Evolutionary conservation across 2,888 invertebrate genomes (phyloP), one percentile per base, ranked within the genome.

Genomic region (Amiota communis): DNA sequence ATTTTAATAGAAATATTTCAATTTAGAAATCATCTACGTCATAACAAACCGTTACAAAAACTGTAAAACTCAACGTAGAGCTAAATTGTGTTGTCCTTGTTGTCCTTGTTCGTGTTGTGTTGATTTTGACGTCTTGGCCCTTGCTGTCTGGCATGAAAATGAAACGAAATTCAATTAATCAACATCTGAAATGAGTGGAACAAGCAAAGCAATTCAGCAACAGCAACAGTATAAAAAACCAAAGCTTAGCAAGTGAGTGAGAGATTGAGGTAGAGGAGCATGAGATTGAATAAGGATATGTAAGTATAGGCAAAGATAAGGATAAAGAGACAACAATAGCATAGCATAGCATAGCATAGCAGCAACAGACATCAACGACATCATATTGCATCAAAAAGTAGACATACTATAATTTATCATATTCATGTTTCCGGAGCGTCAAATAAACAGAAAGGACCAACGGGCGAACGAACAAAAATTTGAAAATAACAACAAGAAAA

Each of bases 161-260:
- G 36, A 74, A 74, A 73, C 72, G 75, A 85, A 84, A 81, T 84
- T 81, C 79, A 84, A 83, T 85, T 85, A 85, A 83, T 83, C 84
- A 83, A 78, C 76, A 36, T 68, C 4, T 68, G 36, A 77, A 76
- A 68, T 76, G 70, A 74, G 76, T 72, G 74, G 76, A 73, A 48
- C 51, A 51, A 68, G 67, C 51, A 68, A 23, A 15, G 59, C 59
- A 59, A 17, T 17, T 15, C 59, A 59, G n/a, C 53, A 20, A 59
- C 59, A 20, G 15, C n/a, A 51, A 51, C 8, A n/a, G 53, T 36
- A 36, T 6, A 6, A 9, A 9, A 13, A 61, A 61, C n/a, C 10
- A 64, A 20, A 56, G 47, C 17, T 20, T 11, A 59, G n/a, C 20
- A 15, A 11, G 20, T 11, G 36, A 36, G 36, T 6, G 36, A 36